Base-by-base conservation (phyloP, 1,140 invertebrate species). In the Drosophila sp. region DNA sequence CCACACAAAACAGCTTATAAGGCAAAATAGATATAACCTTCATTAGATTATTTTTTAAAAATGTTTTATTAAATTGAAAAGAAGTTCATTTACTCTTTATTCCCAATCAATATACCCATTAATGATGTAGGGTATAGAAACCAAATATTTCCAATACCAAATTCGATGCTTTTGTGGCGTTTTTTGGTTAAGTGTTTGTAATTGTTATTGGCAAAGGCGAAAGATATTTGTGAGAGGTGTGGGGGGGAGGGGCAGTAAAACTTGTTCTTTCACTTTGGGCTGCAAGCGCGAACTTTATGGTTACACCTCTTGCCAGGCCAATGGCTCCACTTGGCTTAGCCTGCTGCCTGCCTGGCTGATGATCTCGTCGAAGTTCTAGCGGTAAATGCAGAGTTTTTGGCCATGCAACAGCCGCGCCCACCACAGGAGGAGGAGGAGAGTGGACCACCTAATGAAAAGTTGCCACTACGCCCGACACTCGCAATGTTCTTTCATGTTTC, bases 231-330 rank as follows among this genome's bases (percentile, higher is more conserved):
- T 50, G 1, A 8, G 7, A n/a, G n/a, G 10, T 3, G n/a, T n/a
- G 1, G n/a, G 44, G 44, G 44, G 44, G 1, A 4, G 6, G 3
- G 11, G 11, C 5, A 23, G 0, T 2, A 35, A 79, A 89, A 89
- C 84, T 80, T 47, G 83, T 90, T 90, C 87, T 87, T 89, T 87
- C 84, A 83, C 84, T 89, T 87, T 83, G 64, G 79, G 70, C 78
- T 87, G 76, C 77, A 80, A 82, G 87, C 89, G 87, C 89, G 87
- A 90, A 90, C 89, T 90, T 90, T 81, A 89, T 90, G 89, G 89
- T 32, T 82, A 90, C 87, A 89, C 87, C 87, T 58, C 56, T 87
- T 84, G 70, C 82, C 55, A 72, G 66, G 66, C 44, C 11, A 54
- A 55, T 38, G 35, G 35, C 35, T 38, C 4, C 8, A 0, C 35